Conservation (phyloP, 2,888 invertebrate species). For the Limenitis arthemis region DNA sequence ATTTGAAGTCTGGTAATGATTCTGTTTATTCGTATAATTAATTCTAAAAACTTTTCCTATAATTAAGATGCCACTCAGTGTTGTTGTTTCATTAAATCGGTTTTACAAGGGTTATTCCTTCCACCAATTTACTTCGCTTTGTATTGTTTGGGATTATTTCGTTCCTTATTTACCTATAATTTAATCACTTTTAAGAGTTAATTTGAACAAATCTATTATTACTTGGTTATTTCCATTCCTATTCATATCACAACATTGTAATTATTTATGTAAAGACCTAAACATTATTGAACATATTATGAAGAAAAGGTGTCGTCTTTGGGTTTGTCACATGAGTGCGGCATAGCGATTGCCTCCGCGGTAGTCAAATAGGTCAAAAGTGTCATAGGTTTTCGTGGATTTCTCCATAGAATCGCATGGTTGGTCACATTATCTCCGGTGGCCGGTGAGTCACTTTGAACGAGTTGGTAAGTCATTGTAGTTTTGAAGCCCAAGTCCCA, state of each 20-base stretch:
- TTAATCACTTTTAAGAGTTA: constrained; percentile 12
- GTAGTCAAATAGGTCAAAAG: neutral
- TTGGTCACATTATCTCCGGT: constrained; percentile 44
- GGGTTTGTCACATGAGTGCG: neutral
- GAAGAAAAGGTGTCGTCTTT: too few relatives aligned
- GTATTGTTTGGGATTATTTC: constrained; percentile 21
- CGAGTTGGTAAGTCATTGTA: constrained; percentile 34
- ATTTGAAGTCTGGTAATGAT: constrained; percentile 26
- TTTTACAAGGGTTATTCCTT: constrained; percentile 37
- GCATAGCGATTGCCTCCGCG: neutral
- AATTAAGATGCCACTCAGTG: constrained; percentile 54
- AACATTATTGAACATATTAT: too few relatives aligned
- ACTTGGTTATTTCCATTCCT: too few relatives aligned
- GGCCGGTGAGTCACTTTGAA: constrained; percentile 41
- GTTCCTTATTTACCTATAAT: constrained; percentile 15
- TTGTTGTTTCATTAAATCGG: constrained; percentile 42
- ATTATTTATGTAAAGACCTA: too few relatives aligned
- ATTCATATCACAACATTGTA: too few relatives aligned
- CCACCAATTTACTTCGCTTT: constrained; percentile 20
- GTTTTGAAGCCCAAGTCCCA: constrained; percentile 38
- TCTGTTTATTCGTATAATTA: constrained; percentile 67
- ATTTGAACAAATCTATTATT: too few relatives aligned
- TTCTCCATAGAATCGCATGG: constrained; percentile 29
- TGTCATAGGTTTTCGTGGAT: constrained; percentile 1
- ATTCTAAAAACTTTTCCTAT: constrained; percentile 53